Evolutionary conservation across 2,113 vertebrate species (phyloP), one percentile per base, ranked within the genome.

Genomic region (Nymphicus hollandicus): DNA sequence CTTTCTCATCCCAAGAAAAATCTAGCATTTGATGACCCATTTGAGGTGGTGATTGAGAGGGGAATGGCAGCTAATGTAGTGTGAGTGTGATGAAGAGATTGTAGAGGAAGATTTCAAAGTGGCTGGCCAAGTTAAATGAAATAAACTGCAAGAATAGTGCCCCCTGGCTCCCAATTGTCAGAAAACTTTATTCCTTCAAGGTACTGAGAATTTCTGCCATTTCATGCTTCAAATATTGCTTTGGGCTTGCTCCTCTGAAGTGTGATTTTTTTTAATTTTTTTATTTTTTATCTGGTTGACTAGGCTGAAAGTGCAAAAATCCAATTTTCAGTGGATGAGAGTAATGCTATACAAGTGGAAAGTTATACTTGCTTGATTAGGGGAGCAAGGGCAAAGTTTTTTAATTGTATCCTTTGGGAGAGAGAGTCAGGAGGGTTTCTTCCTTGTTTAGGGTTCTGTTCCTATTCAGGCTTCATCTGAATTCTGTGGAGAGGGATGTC

Each of bases 171-270:
- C n/a, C 15, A 85, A 0, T 33, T 72, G 17, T 58, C 58, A 72
- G 73, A 85, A 56, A 91, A 94, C 14, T 50, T 61, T 49, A 47
- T 74, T 68, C n/a, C 58, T 87, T 65, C 87, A 87, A 72, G 87
- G 28, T 79, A 72, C 7, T 29, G 61, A 82, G 41, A 82, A 79
- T 63, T 94, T 94, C 27, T 92, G 27, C 65, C 61, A 94, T 95
- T 95, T 95, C 71, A 82, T 79, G 84, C 78, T 91, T 93, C 31
- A 28, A 87, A 80, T 89, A 80, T 87, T 96, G 74, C 91, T 96
- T 82, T 85, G 63, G 58, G 91, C 89, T 89, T 94, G 22, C 80
- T 94, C 72, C 84, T 96, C 73, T 93, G 84, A 92, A 94, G 63
- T 92, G 27, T 78, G 44, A 35, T 64, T 6, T 91, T 69, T 82